Evolutionary conservation across 2,797 vertebrate species (phyloP).

Genomic region (Champsocephalus esox): DNA sequence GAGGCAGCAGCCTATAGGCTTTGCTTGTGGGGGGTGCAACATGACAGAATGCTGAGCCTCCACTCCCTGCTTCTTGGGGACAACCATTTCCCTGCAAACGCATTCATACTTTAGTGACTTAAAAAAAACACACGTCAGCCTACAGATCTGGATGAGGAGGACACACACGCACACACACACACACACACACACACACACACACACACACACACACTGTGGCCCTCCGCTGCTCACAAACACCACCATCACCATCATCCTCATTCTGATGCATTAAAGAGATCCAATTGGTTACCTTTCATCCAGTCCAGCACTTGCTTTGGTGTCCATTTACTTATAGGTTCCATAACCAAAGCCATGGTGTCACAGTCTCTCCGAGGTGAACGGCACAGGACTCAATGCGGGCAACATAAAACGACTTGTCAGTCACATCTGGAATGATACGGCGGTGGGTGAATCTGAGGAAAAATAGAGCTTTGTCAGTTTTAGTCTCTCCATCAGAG

Average conservation of each 20-base stretch:
- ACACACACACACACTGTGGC: slow-evolving; percentile 58
- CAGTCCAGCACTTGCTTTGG: slow-evolving; percentile 94
- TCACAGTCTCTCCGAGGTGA: slow-evolving; percentile 86
- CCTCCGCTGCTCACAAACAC: slow-evolving; percentile 57
- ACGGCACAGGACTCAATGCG: slow-evolving; percentile 82
- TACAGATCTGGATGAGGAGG: slow-evolving; percentile 49
- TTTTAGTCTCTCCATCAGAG: slow-evolving; percentile 83
- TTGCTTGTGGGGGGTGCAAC: slow-evolving; percentile 36
- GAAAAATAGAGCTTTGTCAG: slow-evolving; percentile 55
- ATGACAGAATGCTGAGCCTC: slow-evolving; percentile 63
- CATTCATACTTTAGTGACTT: slow-evolving; percentile 50
- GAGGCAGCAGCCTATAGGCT: slow-evolving; percentile 53
- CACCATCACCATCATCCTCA: slow-evolving; percentile 8
- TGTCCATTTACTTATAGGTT: slow-evolving; percentile 96
- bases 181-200: slow-evolving; percentile 29
- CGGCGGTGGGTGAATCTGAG: slow-evolving; percentile 46
- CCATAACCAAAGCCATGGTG: slow-evolving; percentile 93
- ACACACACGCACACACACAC: slow-evolving; percentile 49
- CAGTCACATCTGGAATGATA: slow-evolving; percentile 82
- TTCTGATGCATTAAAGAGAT: slow-evolving; percentile 38
- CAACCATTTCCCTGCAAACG: slow-evolving; percentile 43
- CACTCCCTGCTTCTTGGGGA: slow-evolving; percentile 56
- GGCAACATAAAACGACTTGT: slow-evolving; percentile 76
- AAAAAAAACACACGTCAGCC: slow-evolving; percentile 49
- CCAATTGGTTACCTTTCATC: slow-evolving; percentile 91